Conservation (phyloP, 1,140 invertebrate genomes). For the Hesperophylax magnus region DNA sequence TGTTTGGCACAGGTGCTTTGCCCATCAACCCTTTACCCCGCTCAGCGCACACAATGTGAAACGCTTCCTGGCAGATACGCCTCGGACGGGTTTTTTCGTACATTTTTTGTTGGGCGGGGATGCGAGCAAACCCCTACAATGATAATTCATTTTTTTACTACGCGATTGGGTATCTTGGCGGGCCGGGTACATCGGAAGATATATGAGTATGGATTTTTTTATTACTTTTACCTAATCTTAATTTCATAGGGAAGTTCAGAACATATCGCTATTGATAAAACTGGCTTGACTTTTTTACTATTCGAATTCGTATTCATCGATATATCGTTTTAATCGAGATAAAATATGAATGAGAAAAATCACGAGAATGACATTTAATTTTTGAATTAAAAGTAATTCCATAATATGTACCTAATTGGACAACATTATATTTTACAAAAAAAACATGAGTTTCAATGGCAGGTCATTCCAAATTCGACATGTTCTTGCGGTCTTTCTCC, state of each 20-base stretch:
- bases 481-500: too few species aligned
- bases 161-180: slow-evolving; percentile 53
- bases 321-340: too few species aligned
- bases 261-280: background rate
- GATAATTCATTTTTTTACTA: slow-evolving; percentile 56
- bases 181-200: slow-evolving; percentile 50
- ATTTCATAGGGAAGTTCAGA: slow-evolving; percentile 53
- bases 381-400: too few species aligned
- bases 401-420: too few species aligned
- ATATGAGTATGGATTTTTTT: slow-evolving; percentile 57
- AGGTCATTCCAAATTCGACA: too few species aligned
- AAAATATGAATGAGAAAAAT: too few species aligned
- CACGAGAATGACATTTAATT: too few species aligned
- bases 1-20: slow-evolving; percentile 50
- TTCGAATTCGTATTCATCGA: too few species aligned
- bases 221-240: slow-evolving; percentile 56
- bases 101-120: slow-evolving; percentile 51
- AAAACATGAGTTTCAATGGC: too few species aligned
- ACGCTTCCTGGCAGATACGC: slow-evolving; percentile 58
- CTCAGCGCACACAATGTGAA: slow-evolving; percentile 52
- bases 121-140: slow-evolving; percentile 54
- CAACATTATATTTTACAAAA: too few species aligned
- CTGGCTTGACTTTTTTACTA: too few species aligned
- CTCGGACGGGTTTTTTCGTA: slow-evolving; percentile 56
- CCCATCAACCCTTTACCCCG: slow-evolving; percentile 55